Evolutionary conservation across 2,797 vertebrate genomes (phyloP).

Genomic region (Clarias platycephalus): DNA sequence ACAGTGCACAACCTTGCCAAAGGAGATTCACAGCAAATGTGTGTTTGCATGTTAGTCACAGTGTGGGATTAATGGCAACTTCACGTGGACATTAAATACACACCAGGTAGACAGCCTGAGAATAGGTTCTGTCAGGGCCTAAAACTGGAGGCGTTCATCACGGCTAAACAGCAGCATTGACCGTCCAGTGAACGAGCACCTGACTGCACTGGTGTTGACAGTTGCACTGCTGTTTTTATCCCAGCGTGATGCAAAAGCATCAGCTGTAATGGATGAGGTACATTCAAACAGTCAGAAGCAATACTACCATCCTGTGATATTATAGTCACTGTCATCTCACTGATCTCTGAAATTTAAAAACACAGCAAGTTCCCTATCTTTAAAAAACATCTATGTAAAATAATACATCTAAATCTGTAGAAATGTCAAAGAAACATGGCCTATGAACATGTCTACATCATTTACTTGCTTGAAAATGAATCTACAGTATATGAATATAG

Average conservation of each 20-base stretch:
- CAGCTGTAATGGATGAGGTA: neutral
- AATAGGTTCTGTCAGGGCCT: constrained; percentile 40
- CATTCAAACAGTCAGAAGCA: neutral
- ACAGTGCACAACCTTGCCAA: constrained; percentile 30
- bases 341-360: neutral
- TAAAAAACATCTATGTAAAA: too few relatives aligned
- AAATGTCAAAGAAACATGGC: neutral
- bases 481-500: neutral
- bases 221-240: constrained; percentile 9
- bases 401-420: neutral
- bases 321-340: neutral
- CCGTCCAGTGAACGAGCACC: constrained; percentile 4
- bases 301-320: neutral
- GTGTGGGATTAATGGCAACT: constrained; percentile 38
- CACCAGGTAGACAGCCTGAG: constrained; percentile 25
- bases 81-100: constrained; percentile 34
- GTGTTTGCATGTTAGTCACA: constrained; percentile 40
- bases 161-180: constrained; percentile 20
- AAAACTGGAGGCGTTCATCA: constrained; percentile 32
- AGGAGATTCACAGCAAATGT: constrained; percentile 36
- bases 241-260: constrained; percentile 16
- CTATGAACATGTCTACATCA: neutral
- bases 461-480: neutral
- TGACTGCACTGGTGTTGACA: constrained; percentile 30
- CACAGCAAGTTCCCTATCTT: neutral